Conservation (phyloP, 2,888 invertebrate genomes). For the Ischnura elegans region DNA sequence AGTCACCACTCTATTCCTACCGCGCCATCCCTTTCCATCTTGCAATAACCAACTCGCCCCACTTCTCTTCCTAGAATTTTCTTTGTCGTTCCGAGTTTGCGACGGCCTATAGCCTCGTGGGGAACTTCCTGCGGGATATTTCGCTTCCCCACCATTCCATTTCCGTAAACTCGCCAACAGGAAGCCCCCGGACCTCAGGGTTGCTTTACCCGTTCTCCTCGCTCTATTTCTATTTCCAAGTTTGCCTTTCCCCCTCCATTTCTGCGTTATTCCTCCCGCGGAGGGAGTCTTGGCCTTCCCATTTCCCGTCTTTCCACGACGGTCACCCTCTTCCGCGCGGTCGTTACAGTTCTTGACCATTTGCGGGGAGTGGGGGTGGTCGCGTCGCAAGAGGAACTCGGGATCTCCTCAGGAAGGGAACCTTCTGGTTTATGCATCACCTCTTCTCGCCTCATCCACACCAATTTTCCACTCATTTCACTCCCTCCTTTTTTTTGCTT, state of each 20-base stretch:
- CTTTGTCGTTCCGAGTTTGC: constrained; percentile 38
- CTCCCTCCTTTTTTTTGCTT: background rate
- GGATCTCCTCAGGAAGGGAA: background rate
- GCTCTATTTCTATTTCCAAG: constrained; percentile 30
- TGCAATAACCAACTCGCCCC: background rate
- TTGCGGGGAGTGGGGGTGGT: background rate
- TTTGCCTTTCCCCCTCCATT: background rate
- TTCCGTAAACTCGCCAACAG: constrained; percentile 8
- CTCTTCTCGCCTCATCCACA: background rate
- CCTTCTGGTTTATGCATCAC: background rate
- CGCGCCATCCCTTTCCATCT: background rate
- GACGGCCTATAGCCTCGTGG: constrained; percentile 12
- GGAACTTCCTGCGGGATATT: background rate
- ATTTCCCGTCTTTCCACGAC: no score
- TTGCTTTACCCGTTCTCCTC: background rate
- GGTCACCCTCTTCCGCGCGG: background rate
- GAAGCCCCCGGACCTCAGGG: background rate
- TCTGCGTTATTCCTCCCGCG: background rate
- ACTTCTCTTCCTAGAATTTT: background rate
- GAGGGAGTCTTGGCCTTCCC: background rate
- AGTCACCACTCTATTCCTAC: background rate
- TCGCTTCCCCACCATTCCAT: background rate
- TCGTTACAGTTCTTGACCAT: constrained; percentile 28
- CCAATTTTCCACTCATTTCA: constrained; percentile 19
- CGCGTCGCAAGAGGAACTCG: background rate